These are phyloP conservation scores for Xanthia togata DNA, from an alignment of 2,888 invertebrate species.

Conservation along the genomic window DNA sequence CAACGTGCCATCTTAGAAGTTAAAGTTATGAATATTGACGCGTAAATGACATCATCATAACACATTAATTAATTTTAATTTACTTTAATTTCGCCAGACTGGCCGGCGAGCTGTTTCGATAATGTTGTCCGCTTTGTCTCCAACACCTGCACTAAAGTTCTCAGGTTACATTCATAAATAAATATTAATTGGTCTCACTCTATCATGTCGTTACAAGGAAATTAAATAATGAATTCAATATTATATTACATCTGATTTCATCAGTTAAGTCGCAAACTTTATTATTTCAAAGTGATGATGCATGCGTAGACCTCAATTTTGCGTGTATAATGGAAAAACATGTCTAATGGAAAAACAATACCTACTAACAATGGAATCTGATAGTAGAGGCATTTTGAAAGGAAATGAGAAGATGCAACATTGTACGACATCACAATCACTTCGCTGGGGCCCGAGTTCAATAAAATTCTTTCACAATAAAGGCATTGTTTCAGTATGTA, in stretches of 20 bases:
- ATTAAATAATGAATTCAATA: slow-evolving; percentile 18
- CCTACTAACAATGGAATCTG: slow-evolving; percentile 13
- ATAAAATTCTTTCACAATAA: slow-evolving; percentile 41
- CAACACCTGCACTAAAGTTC: slow-evolving; percentile 63
- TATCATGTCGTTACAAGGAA: slow-evolving; percentile 17
- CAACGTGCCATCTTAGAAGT: slow-evolving; percentile 5
- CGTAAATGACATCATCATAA: slow-evolving; percentile 59
- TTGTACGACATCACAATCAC: slow-evolving; percentile 23
- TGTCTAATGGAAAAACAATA: background rate
- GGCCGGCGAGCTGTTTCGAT: slow-evolving; percentile 37
- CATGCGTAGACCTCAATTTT: no score
- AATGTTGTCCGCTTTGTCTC: slow-evolving; percentile 31
- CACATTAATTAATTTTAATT: slow-evolving; percentile 60
- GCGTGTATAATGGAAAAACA: no score
- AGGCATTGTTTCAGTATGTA: slow-evolving; percentile 48
- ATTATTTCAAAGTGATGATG: background rate
- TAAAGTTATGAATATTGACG: slow-evolving; percentile 42
- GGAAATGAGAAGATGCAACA: slow-evolving; percentile 24
- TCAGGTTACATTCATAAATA: slow-evolving; percentile 61
- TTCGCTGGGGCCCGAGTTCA: slow-evolving; percentile 6
- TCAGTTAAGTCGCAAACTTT: background rate
- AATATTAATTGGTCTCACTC: slow-evolving; percentile 53
- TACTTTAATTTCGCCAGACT: slow-evolving; percentile 53
- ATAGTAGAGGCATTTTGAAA: slow-evolving; percentile 19
- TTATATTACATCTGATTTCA: slow-evolving; percentile 6